Conservation (phyloP, 2,797 vertebrate genomes). For the Pseudomugil tenellus region DNA sequence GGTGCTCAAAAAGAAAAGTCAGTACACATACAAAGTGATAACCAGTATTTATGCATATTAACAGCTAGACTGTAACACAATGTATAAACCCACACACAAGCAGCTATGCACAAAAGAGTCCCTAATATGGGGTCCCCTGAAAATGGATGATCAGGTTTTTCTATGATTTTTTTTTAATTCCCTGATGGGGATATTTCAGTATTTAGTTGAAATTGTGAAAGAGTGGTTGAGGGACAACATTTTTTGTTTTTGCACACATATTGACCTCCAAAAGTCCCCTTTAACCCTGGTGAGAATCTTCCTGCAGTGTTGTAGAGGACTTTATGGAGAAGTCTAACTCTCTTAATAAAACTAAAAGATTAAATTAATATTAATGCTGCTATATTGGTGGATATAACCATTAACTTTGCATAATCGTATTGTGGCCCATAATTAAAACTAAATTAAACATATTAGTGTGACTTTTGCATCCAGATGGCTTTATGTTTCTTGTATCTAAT, state of each 20-base stretch:
- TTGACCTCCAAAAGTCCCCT: not conserved
- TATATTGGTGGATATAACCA: not conserved
- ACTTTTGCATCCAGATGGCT: constrained; percentile 17
- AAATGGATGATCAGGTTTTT: not conserved
- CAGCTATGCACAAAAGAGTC: constrained; percentile 13
- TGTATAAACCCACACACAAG: constrained; percentile 16
- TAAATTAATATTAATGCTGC: not conserved
- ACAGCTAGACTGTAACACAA: constrained; percentile 9
- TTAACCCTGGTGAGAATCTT: constrained; percentile 2
- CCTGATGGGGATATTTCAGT: no score
- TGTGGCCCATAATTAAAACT: not conserved
- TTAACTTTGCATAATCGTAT: not conserved
- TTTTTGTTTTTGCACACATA: not conserved
- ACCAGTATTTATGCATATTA: constrained; percentile 25
- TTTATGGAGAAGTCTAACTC: not conserved
- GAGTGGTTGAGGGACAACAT: not conserved
- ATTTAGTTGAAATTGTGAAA: not conserved
- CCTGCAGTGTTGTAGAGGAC: not conserved
- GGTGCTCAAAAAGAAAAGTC: constrained; percentile 22
- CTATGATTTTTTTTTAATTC: not conserved
- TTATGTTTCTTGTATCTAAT: constrained; percentile 26
- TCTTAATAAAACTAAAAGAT: not conserved
- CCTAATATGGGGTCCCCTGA: not conserved
- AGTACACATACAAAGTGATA: constrained; percentile 24
- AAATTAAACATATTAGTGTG: not conserved